These are phyloP conservation scores for Sinosuthora webbiana DNA, from an alignment of 2,113 vertebrate species.

Conservation along the genomic window DNA sequence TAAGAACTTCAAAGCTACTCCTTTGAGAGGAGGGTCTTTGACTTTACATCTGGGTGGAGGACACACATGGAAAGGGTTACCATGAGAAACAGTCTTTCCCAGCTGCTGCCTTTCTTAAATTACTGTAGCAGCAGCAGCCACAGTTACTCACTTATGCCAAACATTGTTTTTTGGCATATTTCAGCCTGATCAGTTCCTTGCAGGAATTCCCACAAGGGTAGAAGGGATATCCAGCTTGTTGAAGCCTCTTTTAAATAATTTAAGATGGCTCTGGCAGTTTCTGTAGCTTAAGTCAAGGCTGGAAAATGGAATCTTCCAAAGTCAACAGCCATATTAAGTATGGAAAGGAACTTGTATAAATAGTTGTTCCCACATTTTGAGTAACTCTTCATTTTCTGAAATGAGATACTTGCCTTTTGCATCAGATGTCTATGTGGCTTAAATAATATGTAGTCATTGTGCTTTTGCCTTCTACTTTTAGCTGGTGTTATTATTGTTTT, in stretches of 20 bases:
- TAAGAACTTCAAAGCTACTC: constrained; percentile 58
- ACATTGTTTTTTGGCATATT: constrained; percentile 18
- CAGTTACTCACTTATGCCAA: constrained; percentile 9
- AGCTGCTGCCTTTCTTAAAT: constrained; percentile 52
- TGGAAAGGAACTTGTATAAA: neutral
- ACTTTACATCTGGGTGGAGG: constrained; percentile 48
- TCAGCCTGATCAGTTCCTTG: constrained; percentile 37
- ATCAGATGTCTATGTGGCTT: neutral
- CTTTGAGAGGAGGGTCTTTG: constrained; percentile 39
- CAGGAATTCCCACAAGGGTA: constrained; percentile 40
- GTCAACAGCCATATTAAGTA: neutral
- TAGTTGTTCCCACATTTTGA: neutral
- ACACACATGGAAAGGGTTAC: constrained; percentile 29
- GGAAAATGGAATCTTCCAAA: constrained; percentile 21
- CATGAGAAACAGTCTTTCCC: neutral
- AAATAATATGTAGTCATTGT: neutral
- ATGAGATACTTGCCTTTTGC: neutral
- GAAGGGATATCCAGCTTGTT: constrained; percentile 45
- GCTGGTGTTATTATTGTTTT: neutral
- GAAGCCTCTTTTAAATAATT: constrained; percentile 44
- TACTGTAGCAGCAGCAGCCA: constrained; percentile 15
- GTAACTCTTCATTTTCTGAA: neutral
- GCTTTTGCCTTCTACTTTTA: neutral
- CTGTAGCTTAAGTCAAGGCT: neutral
- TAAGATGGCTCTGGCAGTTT: neutral